Evolutionary conservation across 2,888 invertebrate species (phyloP), one percentile per base, ranked within the genome.

Genomic region (Metallyticus violacea): DNA sequence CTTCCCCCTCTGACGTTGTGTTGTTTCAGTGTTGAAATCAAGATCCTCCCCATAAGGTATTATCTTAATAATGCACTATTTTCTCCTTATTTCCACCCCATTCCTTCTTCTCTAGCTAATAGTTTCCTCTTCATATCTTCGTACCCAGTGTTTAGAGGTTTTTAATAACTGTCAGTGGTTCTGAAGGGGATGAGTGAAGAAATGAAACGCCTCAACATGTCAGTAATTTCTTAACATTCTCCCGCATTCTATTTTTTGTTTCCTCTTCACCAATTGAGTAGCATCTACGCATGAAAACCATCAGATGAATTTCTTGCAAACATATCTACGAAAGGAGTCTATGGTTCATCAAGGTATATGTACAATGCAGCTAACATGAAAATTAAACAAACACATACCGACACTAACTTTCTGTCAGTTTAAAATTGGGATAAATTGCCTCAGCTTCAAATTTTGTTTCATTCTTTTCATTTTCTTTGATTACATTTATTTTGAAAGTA

Each of bases 81-180:
- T n/a, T 26, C 28, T 29, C 1, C 29, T n/a, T 6, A 25, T 29
- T n/a, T 81, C 2, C 40, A 25, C 9, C 25, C 9, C 25, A 9
- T 29, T 29, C 81, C 25, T 30, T 30, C n/a, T n/a, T 62, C 15
- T 62, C 81, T 81, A 29, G 81, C 40, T 81, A 40, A 81, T 40
- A 40, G 30, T 40, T 81, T 81, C 81, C 80, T 76, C 76, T 76
- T 30, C 85, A 15, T 15, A 22, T 62, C 15, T 15, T 40, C 81
- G n/a, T 82, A 82, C 86, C 86, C 81, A 25, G 78, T 86, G 81
- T 86, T 86, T 86, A 86, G 78, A 86, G 86, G 86, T 81, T 81
- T 86, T 86, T 86, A 86, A 86, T 86, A 86, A 81, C 86, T 81
- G 86, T 86, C 86, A 82, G 86, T 62, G 9, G 15, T 40, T 15